Base-by-base conservation (phyloP, 2,113 vertebrate genomes). In the rat (Rattus norvegicus) region DNA sequence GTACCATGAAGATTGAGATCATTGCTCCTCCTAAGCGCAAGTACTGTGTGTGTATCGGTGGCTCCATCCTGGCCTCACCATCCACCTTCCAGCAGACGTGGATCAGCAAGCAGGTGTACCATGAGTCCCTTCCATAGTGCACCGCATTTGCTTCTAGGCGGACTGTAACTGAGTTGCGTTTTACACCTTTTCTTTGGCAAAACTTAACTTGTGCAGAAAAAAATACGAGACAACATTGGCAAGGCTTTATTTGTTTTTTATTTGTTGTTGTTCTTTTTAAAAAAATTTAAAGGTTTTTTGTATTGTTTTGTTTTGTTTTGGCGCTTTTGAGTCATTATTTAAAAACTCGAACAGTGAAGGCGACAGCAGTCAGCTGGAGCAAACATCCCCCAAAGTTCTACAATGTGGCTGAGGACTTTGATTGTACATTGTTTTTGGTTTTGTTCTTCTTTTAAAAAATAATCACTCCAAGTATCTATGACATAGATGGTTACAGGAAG, bases 1-100 rank as follows among this genome's bases (percentile, higher is more conserved):
- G 99, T 99, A 99, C 99, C 75, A 99, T 99, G 99, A 99, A 99
- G 99, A 99, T 99, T 98, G 99, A 99, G 99, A 99, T 99, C 98
- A 99, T 99, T 54, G 77, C 77, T 80, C 77, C 49, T 36, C 77
- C 77, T 10, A 49, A 80, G 77, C 77, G 77, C 77, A 80, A 80
- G 8, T 77, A 77, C 76, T 77, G 47, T 17, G 76, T 77, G 47
- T 77, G 76, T 47, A 77, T 30, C 99, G 99, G 99, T 79, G 99
- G 99, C 96, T 99, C 99, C 98, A 99, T 99, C 99, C 99, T 99
- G 98, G 99, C 99, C 97, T 99, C 99, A 65, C 99, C 99, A 98
- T 99, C 99, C 98, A 99, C 99, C 99, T 99, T 99, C 99, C 99
- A 99, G 99, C 99, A 99, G 99, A 99, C 99, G 99, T 99, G 99